Conservation (phyloP, 1,140 invertebrate genomes). For the Odontomachus brunneus region DNA sequence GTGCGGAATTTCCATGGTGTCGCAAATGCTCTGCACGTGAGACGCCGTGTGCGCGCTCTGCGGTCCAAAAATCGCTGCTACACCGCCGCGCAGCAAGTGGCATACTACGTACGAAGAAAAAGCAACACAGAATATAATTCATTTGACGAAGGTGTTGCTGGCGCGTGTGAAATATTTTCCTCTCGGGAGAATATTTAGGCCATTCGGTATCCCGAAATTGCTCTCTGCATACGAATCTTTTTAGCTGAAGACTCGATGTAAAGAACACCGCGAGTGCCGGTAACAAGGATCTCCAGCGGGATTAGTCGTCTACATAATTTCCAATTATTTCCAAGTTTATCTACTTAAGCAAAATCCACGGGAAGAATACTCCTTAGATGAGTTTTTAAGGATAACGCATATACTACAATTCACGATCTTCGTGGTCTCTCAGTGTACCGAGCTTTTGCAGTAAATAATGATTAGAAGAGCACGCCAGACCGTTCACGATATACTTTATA, state of each 20-base stretch:
- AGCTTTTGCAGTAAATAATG: background rate
- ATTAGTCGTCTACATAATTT: background rate
- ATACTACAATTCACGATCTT: background rate
- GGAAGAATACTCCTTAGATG: background rate
- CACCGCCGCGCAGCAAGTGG: slow-evolving; percentile 93
- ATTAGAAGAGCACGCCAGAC: too few relatives aligned
- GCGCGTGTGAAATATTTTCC: background rate
- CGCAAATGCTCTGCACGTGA: slow-evolving; percentile 98
- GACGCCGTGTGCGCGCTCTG: slow-evolving; percentile 95
- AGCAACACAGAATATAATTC: background rate
- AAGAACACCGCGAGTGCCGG: background rate
- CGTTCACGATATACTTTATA: too few relatives aligned
- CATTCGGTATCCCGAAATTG: too few relatives aligned
- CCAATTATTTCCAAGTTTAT: background rate
- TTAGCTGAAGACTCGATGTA: background rate
- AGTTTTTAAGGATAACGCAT: background rate
- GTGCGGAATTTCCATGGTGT: slow-evolving; percentile 98
- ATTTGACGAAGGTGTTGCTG: background rate
- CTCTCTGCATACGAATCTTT: too few relatives aligned
- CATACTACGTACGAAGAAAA: slow-evolving; percentile 90
- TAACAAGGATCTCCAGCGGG: background rate
- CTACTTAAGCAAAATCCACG: background rate
- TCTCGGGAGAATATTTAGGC: too few relatives aligned
- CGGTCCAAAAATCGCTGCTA: slow-evolving; percentile 97
- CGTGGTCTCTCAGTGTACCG: background rate